phyloP scores from a whole-genome alignment of 1,140 invertebrate genomes.

The Neocloeon triangulifer region DNA sequence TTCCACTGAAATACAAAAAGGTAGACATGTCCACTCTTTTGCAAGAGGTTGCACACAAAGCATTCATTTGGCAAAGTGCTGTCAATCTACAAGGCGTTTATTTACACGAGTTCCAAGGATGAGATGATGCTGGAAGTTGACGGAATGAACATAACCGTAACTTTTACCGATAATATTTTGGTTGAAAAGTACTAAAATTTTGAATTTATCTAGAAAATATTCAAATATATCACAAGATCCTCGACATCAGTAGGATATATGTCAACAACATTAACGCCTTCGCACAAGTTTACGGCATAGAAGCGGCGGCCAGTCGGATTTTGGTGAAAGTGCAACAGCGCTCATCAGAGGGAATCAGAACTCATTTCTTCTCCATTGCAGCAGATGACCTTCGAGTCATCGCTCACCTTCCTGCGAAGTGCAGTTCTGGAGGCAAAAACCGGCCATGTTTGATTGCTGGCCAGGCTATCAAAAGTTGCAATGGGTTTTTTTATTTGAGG shows the following conservation, averaged over 20 bases:
- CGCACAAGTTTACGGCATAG: slow-evolving; percentile 79
- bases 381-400: slow-evolving; percentile 96
- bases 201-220: slow-evolving; percentile 38
- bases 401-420: slow-evolving; percentile 62
- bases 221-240: slow-evolving; percentile 50
- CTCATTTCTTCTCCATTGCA: slow-evolving; percentile 77
- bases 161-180: slow-evolving; percentile 9
- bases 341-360: slow-evolving; percentile 78
- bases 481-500: not conserved
- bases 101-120: slow-evolving; percentile 28
- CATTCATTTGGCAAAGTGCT: slow-evolving; percentile 59
- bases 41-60: slow-evolving; percentile 41
- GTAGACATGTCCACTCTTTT: slow-evolving; percentile 61
- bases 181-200: slow-evolving; percentile 4
- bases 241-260: slow-evolving; percentile 75
- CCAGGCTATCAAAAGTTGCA: not conserved
- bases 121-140: slow-evolving; percentile 65
- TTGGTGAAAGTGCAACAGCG: slow-evolving; percentile 72
- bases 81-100: slow-evolving; percentile 63
- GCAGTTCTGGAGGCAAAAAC: slow-evolving; percentile 46
- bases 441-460: slow-evolving; percentile 1
- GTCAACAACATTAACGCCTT: slow-evolving; percentile 89
- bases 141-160: slow-evolving; percentile 79
- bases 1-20: slow-evolving; percentile 37
- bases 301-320: slow-evolving; percentile 76